Evolutionary conservation across 2,888 invertebrate genomes (phyloP).

Genomic region (Machimus atricapillus): DNA sequence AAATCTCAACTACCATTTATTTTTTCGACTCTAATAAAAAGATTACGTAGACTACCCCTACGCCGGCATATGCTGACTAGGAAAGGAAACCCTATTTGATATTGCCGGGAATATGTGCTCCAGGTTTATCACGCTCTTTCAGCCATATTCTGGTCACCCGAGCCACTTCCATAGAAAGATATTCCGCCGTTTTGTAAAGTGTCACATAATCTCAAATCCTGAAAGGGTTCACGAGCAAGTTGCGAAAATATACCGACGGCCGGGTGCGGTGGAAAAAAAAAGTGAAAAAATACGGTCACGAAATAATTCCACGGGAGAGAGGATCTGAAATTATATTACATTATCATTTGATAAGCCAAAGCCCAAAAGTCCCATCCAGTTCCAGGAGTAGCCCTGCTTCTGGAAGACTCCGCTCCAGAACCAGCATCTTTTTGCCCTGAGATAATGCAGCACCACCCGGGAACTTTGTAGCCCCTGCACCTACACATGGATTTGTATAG

Average conservation of each 20-base stretch:
- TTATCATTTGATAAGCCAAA: slow-evolving; percentile 41
- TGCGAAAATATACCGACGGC: neutral
- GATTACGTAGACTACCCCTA: neutral
- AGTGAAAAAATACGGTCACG: neutral
- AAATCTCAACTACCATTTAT: neutral
- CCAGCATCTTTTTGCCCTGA: slow-evolving; percentile 2
- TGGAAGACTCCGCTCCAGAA: neutral
- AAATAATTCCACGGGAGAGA: slow-evolving; percentile 26
- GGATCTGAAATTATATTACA: slow-evolving; percentile 30
- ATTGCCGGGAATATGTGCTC: neutral
- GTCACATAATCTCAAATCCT: slow-evolving; percentile 26
- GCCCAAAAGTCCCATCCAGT: slow-evolving; percentile 35
- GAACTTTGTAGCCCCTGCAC: slow-evolving; percentile 18
- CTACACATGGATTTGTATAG: neutral
- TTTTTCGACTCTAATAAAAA: neutral
- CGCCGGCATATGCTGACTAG: neutral
- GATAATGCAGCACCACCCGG: slow-evolving; percentile 18
- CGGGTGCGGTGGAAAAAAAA: neutral
- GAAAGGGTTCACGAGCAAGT: neutral
- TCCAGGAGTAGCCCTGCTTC: neutral
- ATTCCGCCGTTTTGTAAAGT: slow-evolving; percentile 8
- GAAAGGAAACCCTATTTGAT: neutral
- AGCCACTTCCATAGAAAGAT: neutral
- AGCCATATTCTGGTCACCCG: neutral
- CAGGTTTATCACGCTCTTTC: neutral